Conservation (phyloP, 2,113 vertebrate species). For the Onychorhynchus coronatus region DNA sequence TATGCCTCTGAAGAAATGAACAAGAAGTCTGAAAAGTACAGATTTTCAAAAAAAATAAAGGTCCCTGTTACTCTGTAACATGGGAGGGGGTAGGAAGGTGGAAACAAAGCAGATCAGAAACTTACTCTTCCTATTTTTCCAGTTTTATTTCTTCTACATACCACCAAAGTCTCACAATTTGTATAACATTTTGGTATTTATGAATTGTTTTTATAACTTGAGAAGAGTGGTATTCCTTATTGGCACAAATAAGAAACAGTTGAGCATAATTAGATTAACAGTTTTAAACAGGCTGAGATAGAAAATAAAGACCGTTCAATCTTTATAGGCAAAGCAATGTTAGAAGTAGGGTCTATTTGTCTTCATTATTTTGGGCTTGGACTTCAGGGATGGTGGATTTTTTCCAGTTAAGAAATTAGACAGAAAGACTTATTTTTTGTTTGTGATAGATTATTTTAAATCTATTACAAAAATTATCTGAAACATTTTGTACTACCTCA, state of each 20-base stretch:
- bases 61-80: background rate
- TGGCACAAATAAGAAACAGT: background rate
- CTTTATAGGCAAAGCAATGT: background rate
- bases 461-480: background rate
- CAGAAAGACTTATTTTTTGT: background rate
- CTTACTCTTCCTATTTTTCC: background rate
- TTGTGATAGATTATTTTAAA: background rate
- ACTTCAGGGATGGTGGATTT: background rate
- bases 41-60: background rate
- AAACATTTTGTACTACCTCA: background rate
- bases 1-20: background rate
- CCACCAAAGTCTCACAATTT: background rate
- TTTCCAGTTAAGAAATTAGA: background rate
- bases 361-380: background rate
- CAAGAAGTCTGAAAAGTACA: background rate
- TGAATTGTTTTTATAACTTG: background rate
- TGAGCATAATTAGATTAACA: background rate
- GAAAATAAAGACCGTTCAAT: background rate
- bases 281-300: background rate
- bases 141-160: background rate
- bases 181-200: background rate
- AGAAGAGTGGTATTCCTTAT: background rate
- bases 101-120: background rate
- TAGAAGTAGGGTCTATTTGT: background rate
- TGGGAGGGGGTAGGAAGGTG: accelerated